A percentile compares a stretch with the other conserved stretches of the same genome.
Conservation (phyloP, 2,888 invertebrate genomes). For the Lochmaea crataegi region DNA sequence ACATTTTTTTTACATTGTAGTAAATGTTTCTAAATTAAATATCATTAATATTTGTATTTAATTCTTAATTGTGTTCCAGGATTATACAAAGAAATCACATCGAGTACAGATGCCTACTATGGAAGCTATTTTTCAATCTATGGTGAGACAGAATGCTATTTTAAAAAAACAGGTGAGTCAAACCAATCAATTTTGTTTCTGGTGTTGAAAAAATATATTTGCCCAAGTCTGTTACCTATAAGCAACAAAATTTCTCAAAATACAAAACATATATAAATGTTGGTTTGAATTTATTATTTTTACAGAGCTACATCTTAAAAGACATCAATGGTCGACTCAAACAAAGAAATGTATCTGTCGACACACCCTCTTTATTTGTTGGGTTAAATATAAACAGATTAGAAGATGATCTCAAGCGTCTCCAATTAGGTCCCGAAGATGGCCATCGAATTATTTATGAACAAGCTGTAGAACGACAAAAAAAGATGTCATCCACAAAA, state of each 20-base stretch:
- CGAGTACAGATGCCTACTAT: conserved; percentile 75
- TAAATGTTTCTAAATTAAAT: too few relatives aligned
- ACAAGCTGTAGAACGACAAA: conserved; percentile 55
- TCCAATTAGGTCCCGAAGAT: conserved; percentile 67
- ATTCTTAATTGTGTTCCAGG: conserved; percentile 54
- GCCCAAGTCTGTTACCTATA: too few relatives aligned
- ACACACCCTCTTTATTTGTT: conserved; percentile 64
- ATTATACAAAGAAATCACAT: conserved; percentile 65
- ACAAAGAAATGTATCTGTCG: conserved; percentile 64
- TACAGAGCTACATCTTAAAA: conserved; percentile 59
- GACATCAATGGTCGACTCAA: conserved; percentile 59
- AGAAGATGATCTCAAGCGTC: conserved; percentile 64
- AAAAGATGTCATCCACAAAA: conserved; percentile 67
- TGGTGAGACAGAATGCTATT: conserved; percentile 80
- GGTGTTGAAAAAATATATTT: too few relatives aligned
- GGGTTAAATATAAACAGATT: conserved; percentile 61
- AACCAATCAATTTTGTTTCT: background rate
- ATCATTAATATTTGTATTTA: background rate
- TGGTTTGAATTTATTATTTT: conserved; percentile 26
- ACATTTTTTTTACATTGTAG: too few relatives aligned
- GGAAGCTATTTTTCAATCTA: conserved; percentile 82
- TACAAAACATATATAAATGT: background rate
- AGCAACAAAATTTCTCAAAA: background rate
- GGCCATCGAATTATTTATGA: conserved; percentile 63
- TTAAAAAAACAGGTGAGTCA: conserved; percentile 67